Evolutionary conservation across 2,888 invertebrate species (phyloP), one percentile per base, ranked within the genome.

Genomic region (Calameuta idolon): DNA sequence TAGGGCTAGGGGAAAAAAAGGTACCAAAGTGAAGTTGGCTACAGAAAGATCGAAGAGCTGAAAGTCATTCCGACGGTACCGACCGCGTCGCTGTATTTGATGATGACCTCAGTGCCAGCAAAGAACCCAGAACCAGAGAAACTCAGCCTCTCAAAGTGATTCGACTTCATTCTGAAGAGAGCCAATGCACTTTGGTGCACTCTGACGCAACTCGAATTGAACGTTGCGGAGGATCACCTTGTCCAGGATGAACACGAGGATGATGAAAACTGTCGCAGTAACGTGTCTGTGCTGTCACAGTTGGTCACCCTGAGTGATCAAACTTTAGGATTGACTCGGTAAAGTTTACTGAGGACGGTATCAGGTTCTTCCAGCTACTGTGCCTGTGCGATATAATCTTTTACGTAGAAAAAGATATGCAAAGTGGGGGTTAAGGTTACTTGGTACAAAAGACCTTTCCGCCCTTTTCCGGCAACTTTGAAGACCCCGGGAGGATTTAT

Each of bases 231-330:
- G 55, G 55, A 55, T 55, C 9, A 55, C 9, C 55, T 55, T 55
- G 55, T 55, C 55, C 55, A 55, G 55, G 55, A 55, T 23, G 55
- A 55, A 9, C 55, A 55, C 55, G 55, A 55, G 55, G 55, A 55
- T 79, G 80, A 82, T 76, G 77, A 79, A 81, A 80, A 77, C 82
- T 81, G 83, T 83, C 82, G 79, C 77, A 81, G 81, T 81, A 80
- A 80, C 79, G 76, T 79, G 77, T 75, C 81, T 82, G 77, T 79
- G 76, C 77, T 75, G 81, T 78, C 82, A 79, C 2, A 68, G 37
- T 31, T n/a, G 69, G 15, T 69, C 73, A 77, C 69, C 78, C 77
- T 75, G 37, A 76, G 76, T 82, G 83, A 84, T 84, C 82, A 83
- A 80, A 80, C 71, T 79, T 76, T 81, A 79, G 81, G 81, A 78